phyloP scores from a whole-genome alignment of 2,888 invertebrate genomes.

The Criorhina ranunculi region DNA sequence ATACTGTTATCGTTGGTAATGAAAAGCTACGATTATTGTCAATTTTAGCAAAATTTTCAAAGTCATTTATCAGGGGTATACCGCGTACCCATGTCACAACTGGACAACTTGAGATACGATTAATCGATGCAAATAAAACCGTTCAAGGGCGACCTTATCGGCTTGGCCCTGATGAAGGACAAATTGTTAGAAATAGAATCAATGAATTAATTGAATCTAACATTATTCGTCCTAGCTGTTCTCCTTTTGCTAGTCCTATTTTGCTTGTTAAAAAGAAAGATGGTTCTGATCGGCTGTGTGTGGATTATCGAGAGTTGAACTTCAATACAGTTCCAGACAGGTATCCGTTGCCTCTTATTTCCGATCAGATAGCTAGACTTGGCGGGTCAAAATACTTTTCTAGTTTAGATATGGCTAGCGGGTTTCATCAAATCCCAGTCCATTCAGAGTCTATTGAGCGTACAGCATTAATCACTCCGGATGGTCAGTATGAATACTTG shows the following conservation, averaged over 20 bases:
- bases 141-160: conserved; percentile 30
- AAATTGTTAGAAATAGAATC: conserved; percentile 27
- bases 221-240: background rate
- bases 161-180: conserved; percentile 25
- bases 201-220: conserved; percentile 30
- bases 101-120: conserved; percentile 38
- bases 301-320: conserved; percentile 39
- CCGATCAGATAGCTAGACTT: conserved; percentile 30
- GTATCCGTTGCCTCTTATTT: conserved; percentile 23
- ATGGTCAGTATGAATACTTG: no score
- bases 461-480: background rate
- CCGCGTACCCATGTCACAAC: conserved; percentile 23
- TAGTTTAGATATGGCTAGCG: no score
- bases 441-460: background rate
- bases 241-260: no score
- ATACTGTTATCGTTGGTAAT: conserved; percentile 3
- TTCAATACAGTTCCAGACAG: conserved; percentile 17
- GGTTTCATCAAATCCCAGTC: no score
- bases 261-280: conserved; percentile 9
- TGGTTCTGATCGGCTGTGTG: conserved; percentile 28
- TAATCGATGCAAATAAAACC: conserved; percentile 38
- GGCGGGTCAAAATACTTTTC: conserved; percentile 49
- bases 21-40: no score
- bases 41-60: conserved; percentile 13
- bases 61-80: conserved; percentile 28